These are phyloP conservation scores for Lydus trimaculatus DNA, from an alignment of 2,888 invertebrate genomes.

Conservation along the genomic window DNA sequence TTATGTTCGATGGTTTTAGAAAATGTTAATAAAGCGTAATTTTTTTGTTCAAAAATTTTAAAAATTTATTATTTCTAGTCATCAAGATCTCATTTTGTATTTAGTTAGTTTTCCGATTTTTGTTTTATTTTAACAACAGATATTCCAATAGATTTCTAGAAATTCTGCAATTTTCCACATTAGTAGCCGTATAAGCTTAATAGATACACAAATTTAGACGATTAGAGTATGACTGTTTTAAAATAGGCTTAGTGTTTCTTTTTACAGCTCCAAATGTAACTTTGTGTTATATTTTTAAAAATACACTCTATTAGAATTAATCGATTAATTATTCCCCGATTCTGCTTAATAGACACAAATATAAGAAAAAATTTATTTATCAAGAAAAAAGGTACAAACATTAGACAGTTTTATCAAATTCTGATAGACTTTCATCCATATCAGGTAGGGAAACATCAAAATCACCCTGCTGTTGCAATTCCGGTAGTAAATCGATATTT, in stretches of 20 bases:
- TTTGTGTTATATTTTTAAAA: slow-evolving; percentile 10
- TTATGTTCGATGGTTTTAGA: slow-evolving; percentile 61
- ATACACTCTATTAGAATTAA: background rate
- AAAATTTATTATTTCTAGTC: no score
- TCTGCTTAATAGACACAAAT: no score
- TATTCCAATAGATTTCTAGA: background rate
- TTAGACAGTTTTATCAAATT: background rate
- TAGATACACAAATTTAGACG: background rate
- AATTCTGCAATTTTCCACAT: background rate
- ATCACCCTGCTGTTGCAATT: background rate
- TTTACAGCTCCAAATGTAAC: background rate
- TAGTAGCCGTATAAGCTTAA: background rate
- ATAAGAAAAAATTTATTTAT: slow-evolving; percentile 3
- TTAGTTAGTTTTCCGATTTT: slow-evolving; percentile 22
- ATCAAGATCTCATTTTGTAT: slow-evolving; percentile 31
- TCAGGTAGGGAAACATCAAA: slow-evolving; percentile 16
- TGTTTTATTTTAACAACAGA: background rate
- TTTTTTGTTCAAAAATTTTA: background rate
- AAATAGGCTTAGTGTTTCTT: background rate
- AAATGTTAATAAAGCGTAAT: slow-evolving; percentile 58
- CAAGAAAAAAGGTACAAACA: background rate
- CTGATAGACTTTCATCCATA: background rate
- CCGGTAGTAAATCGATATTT: background rate
- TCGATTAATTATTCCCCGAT: background rate
- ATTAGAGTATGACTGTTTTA: background rate